Conservation (phyloP, 2,113 vertebrate genomes). For the Saccopteryx bilineata region DNA sequence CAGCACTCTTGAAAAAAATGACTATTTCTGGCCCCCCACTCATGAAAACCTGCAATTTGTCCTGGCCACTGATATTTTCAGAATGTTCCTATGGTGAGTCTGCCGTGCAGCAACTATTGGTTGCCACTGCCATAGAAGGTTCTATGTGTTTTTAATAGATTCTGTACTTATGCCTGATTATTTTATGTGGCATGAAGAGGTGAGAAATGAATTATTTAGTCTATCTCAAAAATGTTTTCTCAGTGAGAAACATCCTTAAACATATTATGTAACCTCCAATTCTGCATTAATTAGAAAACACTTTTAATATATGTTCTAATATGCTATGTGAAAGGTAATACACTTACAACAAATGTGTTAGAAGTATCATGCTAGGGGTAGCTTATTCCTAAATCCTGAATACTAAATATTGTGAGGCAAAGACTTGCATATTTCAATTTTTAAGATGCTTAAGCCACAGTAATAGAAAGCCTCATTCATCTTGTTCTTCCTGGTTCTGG, state of each 20-base stretch:
- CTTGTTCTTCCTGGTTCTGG: not conserved
- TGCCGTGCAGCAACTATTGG: not conserved
- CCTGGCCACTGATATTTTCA: not conserved
- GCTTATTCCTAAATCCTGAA: not conserved
- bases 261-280: not conserved
- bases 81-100: not conserved
- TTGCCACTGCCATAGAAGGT: not conserved
- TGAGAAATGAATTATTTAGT: not conserved
- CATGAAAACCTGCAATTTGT: conserved; percentile 1
- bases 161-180: not conserved
- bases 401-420: not conserved
- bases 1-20: not conserved
- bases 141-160: not conserved
- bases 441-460: not conserved
- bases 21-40: not conserved
- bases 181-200: not conserved
- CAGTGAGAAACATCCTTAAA: conserved; percentile 8
- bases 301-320: not conserved
- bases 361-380: not conserved
- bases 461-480: not conserved
- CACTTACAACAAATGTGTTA: not conserved
- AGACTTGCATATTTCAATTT: not conserved
- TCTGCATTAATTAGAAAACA: not conserved
- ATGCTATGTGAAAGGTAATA: not conserved
- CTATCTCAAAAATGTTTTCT: not conserved